A percentile compares a stretch with the other conserved stretches of the same genome.
Evolutionary conservation across 2,797 vertebrate genomes (phyloP).

Genomic region (Triplophysa bombifrons): DNA sequence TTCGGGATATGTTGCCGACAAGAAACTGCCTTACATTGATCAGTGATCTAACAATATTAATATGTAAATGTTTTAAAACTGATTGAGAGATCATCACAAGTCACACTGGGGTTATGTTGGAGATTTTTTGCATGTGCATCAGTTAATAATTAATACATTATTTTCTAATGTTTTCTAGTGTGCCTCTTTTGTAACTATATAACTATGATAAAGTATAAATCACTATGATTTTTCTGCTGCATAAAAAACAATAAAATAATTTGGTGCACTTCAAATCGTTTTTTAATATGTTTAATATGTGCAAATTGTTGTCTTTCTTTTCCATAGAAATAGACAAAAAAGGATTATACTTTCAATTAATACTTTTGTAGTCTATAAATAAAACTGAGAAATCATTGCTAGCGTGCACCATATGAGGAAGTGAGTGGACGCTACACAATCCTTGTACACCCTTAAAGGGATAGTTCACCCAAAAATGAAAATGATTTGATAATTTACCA

Average conservation of each 20-base stretch:
- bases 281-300: not conserved
- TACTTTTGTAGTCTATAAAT: not conserved
- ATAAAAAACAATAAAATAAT: not conserved
- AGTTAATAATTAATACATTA: not conserved
- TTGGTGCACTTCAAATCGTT: not conserved
- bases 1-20: slow-evolving; percentile 63
- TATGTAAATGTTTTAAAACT: not conserved
- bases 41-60: slow-evolving; percentile 58
- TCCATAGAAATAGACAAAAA: not conserved
- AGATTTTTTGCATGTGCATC: not conserved
- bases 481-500: no score
- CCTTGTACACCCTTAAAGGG: not conserved
- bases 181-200: not conserved
- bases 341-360: not conserved
- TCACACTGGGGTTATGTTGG: not conserved
- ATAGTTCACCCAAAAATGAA: no score
- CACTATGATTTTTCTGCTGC: not conserved
- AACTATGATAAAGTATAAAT: not conserved
- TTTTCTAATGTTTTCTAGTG: not conserved
- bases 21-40: slow-evolving; percentile 71
- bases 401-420: not conserved
- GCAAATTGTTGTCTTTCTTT: not conserved
- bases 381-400: not conserved
- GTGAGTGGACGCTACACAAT: not conserved
- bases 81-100: not conserved